Percentiles rank a stretch among this genome's conserved stretches.
Conservation (phyloP, 2,113 vertebrate species). For the Boleophthalmus pectinirostris region DNA sequence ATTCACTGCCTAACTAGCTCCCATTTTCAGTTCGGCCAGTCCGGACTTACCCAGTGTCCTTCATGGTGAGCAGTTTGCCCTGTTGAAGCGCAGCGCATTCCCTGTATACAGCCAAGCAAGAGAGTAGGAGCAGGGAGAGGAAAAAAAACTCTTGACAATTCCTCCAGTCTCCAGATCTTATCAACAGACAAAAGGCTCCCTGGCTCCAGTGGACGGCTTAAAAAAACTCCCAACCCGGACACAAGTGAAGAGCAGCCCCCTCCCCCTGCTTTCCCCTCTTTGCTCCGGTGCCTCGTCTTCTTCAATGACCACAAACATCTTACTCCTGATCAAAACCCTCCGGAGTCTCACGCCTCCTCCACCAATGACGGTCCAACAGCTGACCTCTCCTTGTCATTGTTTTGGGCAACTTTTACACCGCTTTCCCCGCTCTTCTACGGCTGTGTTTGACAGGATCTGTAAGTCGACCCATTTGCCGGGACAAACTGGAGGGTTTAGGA, state of each 20-base stretch:
- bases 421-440: slow-evolving; percentile 42
- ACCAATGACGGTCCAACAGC: slow-evolving; percentile 57
- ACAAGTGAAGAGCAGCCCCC: slow-evolving; percentile 57
- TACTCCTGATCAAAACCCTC: slow-evolving; percentile 47
- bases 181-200: slow-evolving; percentile 78
- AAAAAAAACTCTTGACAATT: slow-evolving; percentile 59
- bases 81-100: slow-evolving; percentile 47
- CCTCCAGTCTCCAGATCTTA: slow-evolving; percentile 72
- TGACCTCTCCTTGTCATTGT: slow-evolving; percentile 40
- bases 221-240: slow-evolving; percentile 61
- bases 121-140: slow-evolving; percentile 71
- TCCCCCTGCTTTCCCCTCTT: slow-evolving; percentile 53
- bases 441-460: slow-evolving; percentile 81
- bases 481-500: slow-evolving; percentile 31
- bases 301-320: slow-evolving; percentile 58
- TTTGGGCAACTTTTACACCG: slow-evolving; percentile 19
- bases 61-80: slow-evolving; percentile 66
- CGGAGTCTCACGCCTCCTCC: slow-evolving; percentile 58
- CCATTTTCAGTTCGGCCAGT: slow-evolving; percentile 29
- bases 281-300: slow-evolving; percentile 67
- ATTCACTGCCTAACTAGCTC: slow-evolving; percentile 16
- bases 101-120: slow-evolving; percentile 57
- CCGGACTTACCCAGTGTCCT: slow-evolving; percentile 79
- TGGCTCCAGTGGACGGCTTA: slow-evolving; percentile 70
- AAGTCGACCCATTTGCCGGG: slow-evolving; percentile 85